These are phyloP conservation scores for Drosophila aff. DNA, from an alignment of 1,140 invertebrate genomes.

Conservation along the genomic window DNA sequence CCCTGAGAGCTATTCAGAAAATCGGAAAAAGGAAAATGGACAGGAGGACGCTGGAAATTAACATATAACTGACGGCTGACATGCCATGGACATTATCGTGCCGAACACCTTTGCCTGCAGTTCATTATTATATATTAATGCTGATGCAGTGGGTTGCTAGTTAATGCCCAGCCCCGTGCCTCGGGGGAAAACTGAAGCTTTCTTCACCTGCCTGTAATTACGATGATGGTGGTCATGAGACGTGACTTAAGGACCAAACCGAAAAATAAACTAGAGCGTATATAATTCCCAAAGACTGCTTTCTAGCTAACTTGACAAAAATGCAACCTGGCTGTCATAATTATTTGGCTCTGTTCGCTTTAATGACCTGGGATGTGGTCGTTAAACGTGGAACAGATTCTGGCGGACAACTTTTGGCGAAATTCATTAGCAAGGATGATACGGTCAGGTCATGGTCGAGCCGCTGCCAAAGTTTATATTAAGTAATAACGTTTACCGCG, in stretches of 20 bases:
- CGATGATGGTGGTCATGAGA: slow-evolving; percentile 10
- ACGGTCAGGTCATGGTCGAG: slow-evolving; percentile 40
- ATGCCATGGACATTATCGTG: slow-evolving; percentile 49
- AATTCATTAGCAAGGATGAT: slow-evolving; percentile 40
- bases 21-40: slow-evolving; percentile 22
- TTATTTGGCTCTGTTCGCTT: slow-evolving; percentile 8
- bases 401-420: slow-evolving; percentile 17
- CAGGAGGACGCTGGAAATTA: slow-evolving; percentile 42
- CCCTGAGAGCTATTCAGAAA: slow-evolving; percentile 35
- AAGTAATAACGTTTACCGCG: slow-evolving; percentile 60
- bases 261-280: slow-evolving; percentile 3
- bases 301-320: slow-evolving; percentile 14
- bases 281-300: slow-evolving; percentile 22
- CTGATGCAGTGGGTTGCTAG: slow-evolving; percentile 26
- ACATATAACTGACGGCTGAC: slow-evolving; percentile 54
- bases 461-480: slow-evolving; percentile 56
- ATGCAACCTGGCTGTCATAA: slow-evolving; percentile 35
- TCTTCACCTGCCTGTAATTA: slow-evolving; percentile 18
- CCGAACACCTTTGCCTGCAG: slow-evolving; percentile 53
- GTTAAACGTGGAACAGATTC: slow-evolving; percentile 45
- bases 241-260: slow-evolving; percentile 22
- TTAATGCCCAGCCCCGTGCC: neutral
- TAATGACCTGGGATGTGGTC: slow-evolving; percentile 7
- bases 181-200: neutral
- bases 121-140: slow-evolving; percentile 65